A percentile compares a stretch with the other conserved stretches of the same genome.
Evolutionary conservation across 2,113 vertebrate species (phyloP).

Genomic region (Leptosomus discolor): DNA sequence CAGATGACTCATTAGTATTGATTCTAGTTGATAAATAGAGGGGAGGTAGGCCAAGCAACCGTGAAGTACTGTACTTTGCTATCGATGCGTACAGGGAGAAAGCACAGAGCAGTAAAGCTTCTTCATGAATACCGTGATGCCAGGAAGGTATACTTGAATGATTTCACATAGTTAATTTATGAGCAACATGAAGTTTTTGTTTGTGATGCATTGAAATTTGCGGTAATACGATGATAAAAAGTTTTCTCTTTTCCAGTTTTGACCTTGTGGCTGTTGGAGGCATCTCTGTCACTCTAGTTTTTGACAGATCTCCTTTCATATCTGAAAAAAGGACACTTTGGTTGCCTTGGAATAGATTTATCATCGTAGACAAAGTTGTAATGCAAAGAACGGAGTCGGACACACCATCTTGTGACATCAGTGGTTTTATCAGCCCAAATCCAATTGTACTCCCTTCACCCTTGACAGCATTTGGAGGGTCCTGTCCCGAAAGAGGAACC

Average conservation of each 20-base stretch:
- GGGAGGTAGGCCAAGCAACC: neutral
- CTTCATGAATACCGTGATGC: neutral
- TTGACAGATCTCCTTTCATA: constrained; percentile 94
- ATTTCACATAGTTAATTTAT: neutral
- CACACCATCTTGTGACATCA: constrained; percentile 83
- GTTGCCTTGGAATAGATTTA: constrained; percentile 96
- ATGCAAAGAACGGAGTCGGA: constrained; percentile 84
- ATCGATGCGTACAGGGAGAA: neutral
- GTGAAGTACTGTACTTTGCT: neutral
- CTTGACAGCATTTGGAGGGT: constrained; percentile 87
- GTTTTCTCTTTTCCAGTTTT: constrained; percentile 81
- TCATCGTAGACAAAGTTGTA: constrained; percentile 90
- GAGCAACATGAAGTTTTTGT: neutral
- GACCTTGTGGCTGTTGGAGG: constrained; percentile 94
- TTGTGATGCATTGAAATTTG: neutral
- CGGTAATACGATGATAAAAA: neutral
- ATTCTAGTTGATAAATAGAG: neutral
- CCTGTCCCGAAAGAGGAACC: constrained; percentile 90
- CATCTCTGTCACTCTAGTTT: constrained; percentile 88
- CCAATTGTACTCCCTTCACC: constrained; percentile 94
- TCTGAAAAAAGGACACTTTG: constrained; percentile 89
- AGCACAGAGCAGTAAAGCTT: neutral
- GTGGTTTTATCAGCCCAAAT: constrained; percentile 87
- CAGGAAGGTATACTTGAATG: neutral
- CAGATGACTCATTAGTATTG: neutral